Evolutionary conservation across 2,888 invertebrate genomes (phyloP).

Genomic region (Rhagonycha lutea): DNA sequence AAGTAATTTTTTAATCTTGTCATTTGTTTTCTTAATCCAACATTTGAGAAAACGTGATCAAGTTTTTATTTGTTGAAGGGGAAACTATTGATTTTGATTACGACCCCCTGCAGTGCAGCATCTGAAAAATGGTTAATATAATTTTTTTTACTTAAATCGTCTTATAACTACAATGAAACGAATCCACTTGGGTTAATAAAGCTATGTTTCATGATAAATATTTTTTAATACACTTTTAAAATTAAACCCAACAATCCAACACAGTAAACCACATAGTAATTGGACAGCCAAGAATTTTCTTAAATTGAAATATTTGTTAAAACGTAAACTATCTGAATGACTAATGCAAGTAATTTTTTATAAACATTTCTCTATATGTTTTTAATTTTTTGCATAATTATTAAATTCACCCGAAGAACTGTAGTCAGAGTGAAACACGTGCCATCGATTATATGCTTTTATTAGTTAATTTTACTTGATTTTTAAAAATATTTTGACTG

Average conservation of each 20-base stretch:
- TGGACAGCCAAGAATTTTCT: not conserved
- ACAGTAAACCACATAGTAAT: not conserved
- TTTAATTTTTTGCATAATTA: too few relatives aligned
- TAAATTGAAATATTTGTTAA: not conserved
- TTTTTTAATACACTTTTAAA: not conserved
- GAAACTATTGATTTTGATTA: not conserved
- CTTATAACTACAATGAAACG: not conserved
- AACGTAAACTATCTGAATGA: too few relatives aligned
- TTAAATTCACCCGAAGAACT: too few relatives aligned
- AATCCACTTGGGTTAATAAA: not conserved
- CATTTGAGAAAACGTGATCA: not conserved
- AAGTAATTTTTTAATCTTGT: not conserved
- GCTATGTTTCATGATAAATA: not conserved
- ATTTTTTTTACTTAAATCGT: not conserved
- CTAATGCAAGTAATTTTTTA: too few relatives aligned
- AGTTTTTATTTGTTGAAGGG: not conserved
- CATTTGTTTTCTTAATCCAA: not conserved
- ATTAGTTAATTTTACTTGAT: too few relatives aligned
- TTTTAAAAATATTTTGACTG: too few relatives aligned
- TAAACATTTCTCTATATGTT: too few relatives aligned
- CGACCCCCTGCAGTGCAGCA: not conserved
- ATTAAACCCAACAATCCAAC: not conserved
- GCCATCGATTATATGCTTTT: too few relatives aligned
- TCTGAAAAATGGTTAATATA: not conserved
- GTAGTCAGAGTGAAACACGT: too few relatives aligned